These are phyloP conservation scores for Hoplostethus mediterraneus DNA, from an alignment of 2,797 vertebrate genomes.

Conservation along the genomic window DNA sequence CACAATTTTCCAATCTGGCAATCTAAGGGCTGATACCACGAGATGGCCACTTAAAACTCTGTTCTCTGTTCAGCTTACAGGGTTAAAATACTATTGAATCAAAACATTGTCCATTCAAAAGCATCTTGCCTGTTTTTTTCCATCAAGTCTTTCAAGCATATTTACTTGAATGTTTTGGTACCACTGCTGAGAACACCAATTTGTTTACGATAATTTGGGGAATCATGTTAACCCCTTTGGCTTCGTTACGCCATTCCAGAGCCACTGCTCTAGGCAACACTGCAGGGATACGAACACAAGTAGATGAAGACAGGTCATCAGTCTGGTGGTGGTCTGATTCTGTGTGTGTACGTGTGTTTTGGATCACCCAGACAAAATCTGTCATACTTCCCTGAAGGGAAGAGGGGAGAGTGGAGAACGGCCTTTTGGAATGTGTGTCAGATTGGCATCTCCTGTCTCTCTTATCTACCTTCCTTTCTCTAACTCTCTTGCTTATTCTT, in stretches of 20 bases:
- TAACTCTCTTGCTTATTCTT: not conserved
- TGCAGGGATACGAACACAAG: not conserved
- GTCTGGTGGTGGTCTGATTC: not conserved
- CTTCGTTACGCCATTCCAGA: not conserved
- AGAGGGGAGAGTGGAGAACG: not conserved
- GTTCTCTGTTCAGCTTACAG: no score
- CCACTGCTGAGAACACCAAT: not conserved
- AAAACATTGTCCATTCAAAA: no score
- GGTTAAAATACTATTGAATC: no score
- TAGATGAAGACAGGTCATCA: not conserved
- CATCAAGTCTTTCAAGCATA: no score
- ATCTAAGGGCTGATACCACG: not conserved
- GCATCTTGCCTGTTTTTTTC: no score
- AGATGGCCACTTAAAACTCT: not conserved
- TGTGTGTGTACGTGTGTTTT: conserved; percentile 1
- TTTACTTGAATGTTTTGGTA: no score
- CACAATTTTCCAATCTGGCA: not conserved
- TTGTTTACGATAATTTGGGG: not conserved
- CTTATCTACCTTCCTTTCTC: not conserved
- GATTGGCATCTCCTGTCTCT: not conserved
- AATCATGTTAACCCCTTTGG: not conserved
- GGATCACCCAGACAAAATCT: not conserved
- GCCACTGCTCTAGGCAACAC: not conserved
- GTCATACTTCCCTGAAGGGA: conserved; percentile 5
- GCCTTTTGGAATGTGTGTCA: conserved; percentile 17